A percentile compares a stretch with the other conserved stretches of the same genome.
Evolutionary conservation across 2,888 invertebrate genomes (phyloP).

Genomic region (Drosophila phalerata): DNA sequence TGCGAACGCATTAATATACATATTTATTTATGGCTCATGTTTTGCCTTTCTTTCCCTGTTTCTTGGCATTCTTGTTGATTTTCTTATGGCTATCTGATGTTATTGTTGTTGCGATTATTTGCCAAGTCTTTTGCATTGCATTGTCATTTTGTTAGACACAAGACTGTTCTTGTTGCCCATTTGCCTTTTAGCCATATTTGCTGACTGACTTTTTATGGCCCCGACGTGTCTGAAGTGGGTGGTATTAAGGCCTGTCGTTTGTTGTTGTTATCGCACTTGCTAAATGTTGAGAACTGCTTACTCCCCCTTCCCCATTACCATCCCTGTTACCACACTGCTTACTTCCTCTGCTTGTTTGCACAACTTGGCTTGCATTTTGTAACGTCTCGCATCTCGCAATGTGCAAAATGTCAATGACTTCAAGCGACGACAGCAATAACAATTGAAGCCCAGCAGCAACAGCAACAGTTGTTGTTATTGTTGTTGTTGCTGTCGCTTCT

Average conservation of each 20-base stretch:
- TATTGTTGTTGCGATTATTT: constrained; percentile 24
- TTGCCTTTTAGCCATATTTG: constrained; percentile 41
- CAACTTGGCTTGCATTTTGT: constrained; percentile 61
- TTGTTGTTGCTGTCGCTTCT: constrained; percentile 32
- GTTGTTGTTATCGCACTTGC: constrained; percentile 40
- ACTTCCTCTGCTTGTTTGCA: constrained; percentile 45
- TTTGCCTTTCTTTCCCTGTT: neutral
- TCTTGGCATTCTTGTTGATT: neutral
- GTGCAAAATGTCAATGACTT: constrained; percentile 74
- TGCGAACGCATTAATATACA: constrained; percentile 41
- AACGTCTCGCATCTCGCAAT: constrained; percentile 55
- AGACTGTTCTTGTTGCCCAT: constrained; percentile 34
- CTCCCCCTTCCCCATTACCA: neutral
- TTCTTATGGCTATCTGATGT: constrained; percentile 7
- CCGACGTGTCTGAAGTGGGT: constrained; percentile 27
- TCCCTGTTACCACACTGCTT: neutral
- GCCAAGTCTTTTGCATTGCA: constrained; percentile 56
- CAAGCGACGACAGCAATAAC: constrained; percentile 39
- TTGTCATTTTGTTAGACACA: constrained; percentile 39
- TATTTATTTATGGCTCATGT: constrained; percentile 24
- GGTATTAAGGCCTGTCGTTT: constrained; percentile 17
- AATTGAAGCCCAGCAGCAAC: constrained; percentile 5
- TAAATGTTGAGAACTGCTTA: constrained; percentile 38
- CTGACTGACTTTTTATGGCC: constrained; percentile 23
- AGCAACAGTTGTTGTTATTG: constrained; percentile 9